Percentiles rank a stretch among this genome's conserved stretches.
phyloP scores from a whole-genome alignment of 2,797 vertebrate species.

The Sternarchorhynchus goeldii region DNA sequence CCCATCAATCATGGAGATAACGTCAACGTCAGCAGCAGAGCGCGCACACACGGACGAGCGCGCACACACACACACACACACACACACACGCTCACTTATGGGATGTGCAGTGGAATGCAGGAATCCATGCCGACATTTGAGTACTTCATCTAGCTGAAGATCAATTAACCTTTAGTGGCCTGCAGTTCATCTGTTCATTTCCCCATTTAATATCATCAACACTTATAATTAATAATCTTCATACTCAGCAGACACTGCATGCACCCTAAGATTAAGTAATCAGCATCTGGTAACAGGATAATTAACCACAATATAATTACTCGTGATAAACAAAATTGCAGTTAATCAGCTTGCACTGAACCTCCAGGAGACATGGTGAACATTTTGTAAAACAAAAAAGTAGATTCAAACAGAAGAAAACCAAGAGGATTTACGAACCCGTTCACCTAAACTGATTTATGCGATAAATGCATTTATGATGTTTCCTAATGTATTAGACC shows the following conservation, averaged over 20 bases:
- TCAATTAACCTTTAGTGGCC: slow-evolving; percentile 48
- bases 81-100: slow-evolving; percentile 28
- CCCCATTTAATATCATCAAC: slow-evolving; percentile 37
- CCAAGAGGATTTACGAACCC: background rate
- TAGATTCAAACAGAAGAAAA: background rate
- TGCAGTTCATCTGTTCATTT: slow-evolving; percentile 43
- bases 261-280: slow-evolving; percentile 54
- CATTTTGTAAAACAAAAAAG: slow-evolving; percentile 44
- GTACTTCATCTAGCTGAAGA: slow-evolving; percentile 30
- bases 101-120: slow-evolving; percentile 34
- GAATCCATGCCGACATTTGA: slow-evolving; percentile 15
- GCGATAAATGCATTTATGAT: background rate
- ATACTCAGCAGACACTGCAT: slow-evolving; percentile 34
- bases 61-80: slow-evolving; percentile 18
- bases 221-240: slow-evolving; percentile 51
- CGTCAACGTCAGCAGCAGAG: slow-evolving; percentile 41
- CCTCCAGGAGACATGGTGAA: slow-evolving; percentile 40
- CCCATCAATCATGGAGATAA: slow-evolving; percentile 80
- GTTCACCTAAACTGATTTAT: background rate
- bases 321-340: slow-evolving; percentile 52
- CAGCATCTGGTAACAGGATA: slow-evolving; percentile 55
- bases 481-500: background rate
- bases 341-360: slow-evolving; percentile 49
- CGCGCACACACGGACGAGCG: slow-evolving; percentile 3
- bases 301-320: slow-evolving; percentile 58